Evolutionary conservation across 1,140 invertebrate genomes (phyloP).

Genomic region (Hormaphis cornu): DNA sequence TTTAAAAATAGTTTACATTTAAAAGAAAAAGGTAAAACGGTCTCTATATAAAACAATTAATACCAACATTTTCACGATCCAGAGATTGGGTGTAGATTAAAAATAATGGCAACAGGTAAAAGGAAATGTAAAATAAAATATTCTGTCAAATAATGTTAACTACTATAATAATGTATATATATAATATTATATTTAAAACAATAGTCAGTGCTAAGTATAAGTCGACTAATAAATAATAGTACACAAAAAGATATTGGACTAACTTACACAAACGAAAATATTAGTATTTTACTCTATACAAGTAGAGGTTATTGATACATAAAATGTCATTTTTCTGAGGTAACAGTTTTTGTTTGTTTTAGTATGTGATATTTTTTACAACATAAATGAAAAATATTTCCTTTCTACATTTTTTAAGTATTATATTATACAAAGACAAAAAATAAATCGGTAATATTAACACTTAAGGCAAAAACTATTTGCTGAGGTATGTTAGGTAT

Average conservation of each 20-base stretch:
- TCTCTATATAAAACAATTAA: not conserved
- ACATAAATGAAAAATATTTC: not conserved
- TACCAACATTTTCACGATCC: not conserved
- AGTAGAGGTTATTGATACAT: constrained; percentile 1
- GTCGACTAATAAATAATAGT: constrained; percentile 12
- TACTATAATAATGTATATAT: not conserved
- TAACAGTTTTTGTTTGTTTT: not conserved
- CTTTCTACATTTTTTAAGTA: too few relatives aligned
- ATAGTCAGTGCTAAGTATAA: too few relatives aligned
- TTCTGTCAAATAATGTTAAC: not conserved
- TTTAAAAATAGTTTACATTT: constrained; percentile 1
- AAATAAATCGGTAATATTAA: not conserved
- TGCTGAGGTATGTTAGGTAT: not conserved
- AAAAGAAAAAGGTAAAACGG: constrained; percentile 1
- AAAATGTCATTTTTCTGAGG: constrained; percentile 12
- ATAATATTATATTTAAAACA: constrained; percentile 8
- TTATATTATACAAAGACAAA: too few relatives aligned
- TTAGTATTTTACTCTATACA: constrained; percentile 10
- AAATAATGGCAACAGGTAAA: not conserved
- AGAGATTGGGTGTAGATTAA: not conserved
- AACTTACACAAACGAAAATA: constrained; percentile 5
- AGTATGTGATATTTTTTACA: not conserved
- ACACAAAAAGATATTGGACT: not conserved
- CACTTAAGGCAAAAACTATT: not conserved
- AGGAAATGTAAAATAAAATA: not conserved